These are phyloP conservation scores for Drosophila anomalata DNA, from an alignment of 2,888 invertebrate species.

Conservation along the genomic window DNA sequence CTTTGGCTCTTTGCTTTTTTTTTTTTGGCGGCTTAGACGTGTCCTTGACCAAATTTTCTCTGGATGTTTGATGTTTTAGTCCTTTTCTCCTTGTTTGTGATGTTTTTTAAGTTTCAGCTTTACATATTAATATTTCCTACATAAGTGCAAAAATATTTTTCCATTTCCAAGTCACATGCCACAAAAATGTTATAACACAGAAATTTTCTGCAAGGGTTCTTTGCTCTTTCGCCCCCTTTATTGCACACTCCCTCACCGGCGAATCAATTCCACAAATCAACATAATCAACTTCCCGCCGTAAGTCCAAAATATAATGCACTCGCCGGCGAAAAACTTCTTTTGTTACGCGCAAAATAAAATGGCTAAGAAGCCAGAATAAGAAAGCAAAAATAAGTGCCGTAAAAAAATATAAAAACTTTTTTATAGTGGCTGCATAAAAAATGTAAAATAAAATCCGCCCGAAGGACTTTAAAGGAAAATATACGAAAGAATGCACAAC, in stretches of 20 bases:
- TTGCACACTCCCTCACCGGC: slow-evolving; percentile 15
- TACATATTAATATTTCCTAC: slow-evolving; percentile 9
- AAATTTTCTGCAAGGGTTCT: slow-evolving; percentile 41
- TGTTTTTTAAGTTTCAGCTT: slow-evolving; percentile 21
- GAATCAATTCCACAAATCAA: slow-evolving; percentile 79
- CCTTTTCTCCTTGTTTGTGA: neutral
- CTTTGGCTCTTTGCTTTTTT: slow-evolving; percentile 19
- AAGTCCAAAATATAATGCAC: slow-evolving; percentile 74
- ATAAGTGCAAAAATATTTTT: neutral
- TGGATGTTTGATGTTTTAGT: neutral
- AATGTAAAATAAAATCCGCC: slow-evolving; percentile 72
- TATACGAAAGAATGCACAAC: slow-evolving; percentile 51
- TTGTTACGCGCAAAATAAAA: slow-evolving; percentile 55
- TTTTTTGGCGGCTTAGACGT: slow-evolving; percentile 31
- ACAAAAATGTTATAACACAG: slow-evolving; percentile 60
- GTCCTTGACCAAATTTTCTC: slow-evolving; percentile 80
- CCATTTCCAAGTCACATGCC: slow-evolving; percentile 62
- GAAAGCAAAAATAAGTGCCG: slow-evolving; percentile 59
- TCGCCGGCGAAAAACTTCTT: slow-evolving; percentile 59
- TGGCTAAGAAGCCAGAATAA: slow-evolving; percentile 14
- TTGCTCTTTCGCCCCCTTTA: slow-evolving; percentile 1
- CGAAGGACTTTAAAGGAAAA: slow-evolving; percentile 46
- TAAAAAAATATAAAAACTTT: slow-evolving; percentile 80
- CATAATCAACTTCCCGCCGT: slow-evolving; percentile 76
- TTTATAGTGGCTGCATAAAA: slow-evolving; percentile 75